Base-by-base conservation (phyloP, 2,888 invertebrate genomes). In the Ectropis crepuscularia region DNA sequence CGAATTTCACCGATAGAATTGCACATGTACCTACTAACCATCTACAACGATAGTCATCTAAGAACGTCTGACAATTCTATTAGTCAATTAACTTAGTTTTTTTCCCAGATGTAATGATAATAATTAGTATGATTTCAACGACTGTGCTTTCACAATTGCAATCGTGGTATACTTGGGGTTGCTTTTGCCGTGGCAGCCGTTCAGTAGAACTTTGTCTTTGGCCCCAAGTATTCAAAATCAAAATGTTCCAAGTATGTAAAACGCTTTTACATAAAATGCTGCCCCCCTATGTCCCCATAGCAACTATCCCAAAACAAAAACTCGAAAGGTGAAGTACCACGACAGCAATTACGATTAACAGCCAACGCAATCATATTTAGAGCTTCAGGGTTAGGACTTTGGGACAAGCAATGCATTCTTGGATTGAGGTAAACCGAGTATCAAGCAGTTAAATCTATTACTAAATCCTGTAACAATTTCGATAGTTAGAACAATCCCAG, bases 351-450 rank as follows among this genome's bases (percentile, higher is more conserved):
- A 6, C 12, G 10, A 41, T 51, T 49, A 38, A 49, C 49, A 49
- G 49, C 8, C 38, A 38, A 11, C 2, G 38, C 8, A 38, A 49
- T 36, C 38, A 39, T 28, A 10, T 10, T 10, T 8, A 12, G n/a
- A 28, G 50, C 28, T 6, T 42, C n/a, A 42, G 74, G 81, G 79
- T 69, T 76, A 54, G 12, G 43, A 53, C 12, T 76, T 70, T 77
- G 81, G 84, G 77, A 70, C 73, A 87, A 86, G 86, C 84, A 81
- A 78, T 66, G 79, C 88, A 88, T 87, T 87, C 86, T 84, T 81
- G 84, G 87, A 83, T 77, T 74, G 71, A 76, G 54, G 63, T 73
- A 74, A 71, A 71, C 63, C 72, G 74, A 68, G 69, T 61, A 63
- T 75, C 62, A 81, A 82, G 80, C 83, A 77, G 72, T 78, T 74